These are phyloP conservation scores for Pagrus major DNA, from an alignment of 2,113 vertebrate genomes.

Conservation along the genomic window DNA sequence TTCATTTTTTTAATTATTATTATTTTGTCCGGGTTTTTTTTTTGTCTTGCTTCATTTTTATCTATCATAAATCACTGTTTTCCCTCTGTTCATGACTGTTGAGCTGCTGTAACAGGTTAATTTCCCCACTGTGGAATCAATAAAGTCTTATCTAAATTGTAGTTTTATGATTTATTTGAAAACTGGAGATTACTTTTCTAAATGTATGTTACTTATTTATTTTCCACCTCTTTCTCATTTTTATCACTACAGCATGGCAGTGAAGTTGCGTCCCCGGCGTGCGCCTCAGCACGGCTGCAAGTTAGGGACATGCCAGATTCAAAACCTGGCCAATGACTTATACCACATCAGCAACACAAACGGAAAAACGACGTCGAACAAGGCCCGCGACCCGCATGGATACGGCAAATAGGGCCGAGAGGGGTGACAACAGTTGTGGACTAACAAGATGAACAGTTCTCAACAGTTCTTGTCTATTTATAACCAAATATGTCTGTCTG, in stretches of 20 bases:
- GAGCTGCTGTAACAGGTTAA: too few relatives aligned
- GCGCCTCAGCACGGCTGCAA: slow-evolving; percentile 78
- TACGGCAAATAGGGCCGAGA: slow-evolving; percentile 76
- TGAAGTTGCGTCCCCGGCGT: slow-evolving; percentile 61
- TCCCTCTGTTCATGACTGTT: too few relatives aligned
- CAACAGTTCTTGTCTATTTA: slow-evolving; percentile 22
- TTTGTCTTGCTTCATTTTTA: too few relatives aligned
- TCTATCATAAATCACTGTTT: too few relatives aligned
- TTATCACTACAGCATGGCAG: slow-evolving; percentile 40
- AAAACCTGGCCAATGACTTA: slow-evolving; percentile 83
- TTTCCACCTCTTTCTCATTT: not conserved
- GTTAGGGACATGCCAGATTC: slow-evolving; percentile 84
- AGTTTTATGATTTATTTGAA: not conserved
- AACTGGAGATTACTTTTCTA: not conserved
- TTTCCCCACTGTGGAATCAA: too few relatives aligned
- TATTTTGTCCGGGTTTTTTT: too few relatives aligned
- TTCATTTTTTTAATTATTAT: too few relatives aligned
- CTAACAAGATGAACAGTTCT: slow-evolving; percentile 18
- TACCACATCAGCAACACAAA: slow-evolving; percentile 75
- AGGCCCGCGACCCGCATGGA: slow-evolving; percentile 77
- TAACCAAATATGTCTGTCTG: slow-evolving; percentile 45
- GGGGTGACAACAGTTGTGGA: slow-evolving; percentile 14
- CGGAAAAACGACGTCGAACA: slow-evolving; percentile 80
- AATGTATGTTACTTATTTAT: not conserved
- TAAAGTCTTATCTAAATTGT: too few relatives aligned